phyloP scores from a whole-genome alignment of 23 tunicate species.

The Halocynthia roretzi region DNA sequence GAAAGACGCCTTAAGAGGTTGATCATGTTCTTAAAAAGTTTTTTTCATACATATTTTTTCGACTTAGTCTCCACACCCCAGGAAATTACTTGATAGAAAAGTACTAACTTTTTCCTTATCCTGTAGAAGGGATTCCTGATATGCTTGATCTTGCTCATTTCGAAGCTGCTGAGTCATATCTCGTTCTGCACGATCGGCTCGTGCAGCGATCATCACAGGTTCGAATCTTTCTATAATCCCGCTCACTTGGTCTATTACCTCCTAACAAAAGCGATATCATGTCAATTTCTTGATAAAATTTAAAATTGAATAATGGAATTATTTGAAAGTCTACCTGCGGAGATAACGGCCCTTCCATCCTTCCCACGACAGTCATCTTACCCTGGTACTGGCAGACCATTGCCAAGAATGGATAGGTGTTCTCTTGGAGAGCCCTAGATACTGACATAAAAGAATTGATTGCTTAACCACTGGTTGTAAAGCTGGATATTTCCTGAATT shows the following conservation, averaged over 20 bases:
- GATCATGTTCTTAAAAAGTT: no score
- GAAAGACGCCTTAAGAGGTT: no score
- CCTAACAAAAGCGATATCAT: constrained; percentile 24
- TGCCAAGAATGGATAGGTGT: constrained; percentile 57
- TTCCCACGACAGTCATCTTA: constrained; percentile 66
- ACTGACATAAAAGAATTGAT: constrained; percentile 31
- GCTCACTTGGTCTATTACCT: constrained; percentile 40
- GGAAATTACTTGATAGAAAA: no score
- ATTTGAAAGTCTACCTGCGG: constrained; percentile 37
- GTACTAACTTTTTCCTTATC: constrained; percentile 22
- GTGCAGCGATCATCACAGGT: constrained; percentile 43
- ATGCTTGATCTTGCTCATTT: constrained; percentile 80
- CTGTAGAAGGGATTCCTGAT: constrained; percentile 37
- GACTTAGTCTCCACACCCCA: no score
- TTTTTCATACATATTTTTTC: no score
- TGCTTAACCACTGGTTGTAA: background rate
- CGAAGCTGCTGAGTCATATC: constrained; percentile 58
- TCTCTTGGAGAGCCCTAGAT: constrained; percentile 40
- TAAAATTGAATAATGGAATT: background rate
- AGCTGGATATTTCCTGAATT: background rate
- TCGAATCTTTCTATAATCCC: constrained; percentile 58
- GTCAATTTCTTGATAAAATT: background rate
- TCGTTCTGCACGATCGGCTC: constrained; percentile 76
- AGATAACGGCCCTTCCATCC: constrained; percentile 42
- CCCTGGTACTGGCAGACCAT: constrained; percentile 55